A percentile compares a stretch with the other conserved stretches of the same genome.
Conservation (phyloP, 2,797 vertebrate species). For the Ficedula albicollis region DNA sequence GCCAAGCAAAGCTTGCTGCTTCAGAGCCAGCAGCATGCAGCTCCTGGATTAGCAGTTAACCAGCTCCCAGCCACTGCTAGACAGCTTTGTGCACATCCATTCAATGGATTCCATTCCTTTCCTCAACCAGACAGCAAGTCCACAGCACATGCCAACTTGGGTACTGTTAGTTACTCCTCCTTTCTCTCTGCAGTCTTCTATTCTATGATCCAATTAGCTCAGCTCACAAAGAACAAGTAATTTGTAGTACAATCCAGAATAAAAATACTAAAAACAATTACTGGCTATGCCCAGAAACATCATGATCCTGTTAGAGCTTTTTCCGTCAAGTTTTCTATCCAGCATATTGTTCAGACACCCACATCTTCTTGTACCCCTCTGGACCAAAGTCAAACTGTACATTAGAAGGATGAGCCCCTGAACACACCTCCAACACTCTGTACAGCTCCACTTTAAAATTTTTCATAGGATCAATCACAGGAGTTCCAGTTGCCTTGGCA, state of each 20-base stretch:
- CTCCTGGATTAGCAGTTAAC: conserved; percentile 3
- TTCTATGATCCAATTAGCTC: neutral
- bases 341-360: neutral
- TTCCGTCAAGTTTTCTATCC: neutral
- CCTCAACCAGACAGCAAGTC: neutral
- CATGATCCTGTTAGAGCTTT: neutral
- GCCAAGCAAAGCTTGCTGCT: conserved; percentile 28
- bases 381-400: neutral
- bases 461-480: neutral
- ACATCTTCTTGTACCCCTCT: neutral
- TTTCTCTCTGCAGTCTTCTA: neutral
- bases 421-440: neutral
- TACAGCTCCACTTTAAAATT: neutral
- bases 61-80: neutral
- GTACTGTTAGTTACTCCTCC: neutral
- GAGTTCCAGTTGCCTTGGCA: neutral
- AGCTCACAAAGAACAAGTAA: neutral
- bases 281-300: neutral
- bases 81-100: neutral
- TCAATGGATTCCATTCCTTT: neutral
- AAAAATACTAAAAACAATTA: neutral
- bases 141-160: neutral
- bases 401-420: neutral
- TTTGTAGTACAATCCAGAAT: neutral
- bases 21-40: neutral